Evolutionary conservation across 35 echinoderm and acorn worm genomes (phyloP).

Genomic region (Heliocidaris erythrogramma): DNA sequence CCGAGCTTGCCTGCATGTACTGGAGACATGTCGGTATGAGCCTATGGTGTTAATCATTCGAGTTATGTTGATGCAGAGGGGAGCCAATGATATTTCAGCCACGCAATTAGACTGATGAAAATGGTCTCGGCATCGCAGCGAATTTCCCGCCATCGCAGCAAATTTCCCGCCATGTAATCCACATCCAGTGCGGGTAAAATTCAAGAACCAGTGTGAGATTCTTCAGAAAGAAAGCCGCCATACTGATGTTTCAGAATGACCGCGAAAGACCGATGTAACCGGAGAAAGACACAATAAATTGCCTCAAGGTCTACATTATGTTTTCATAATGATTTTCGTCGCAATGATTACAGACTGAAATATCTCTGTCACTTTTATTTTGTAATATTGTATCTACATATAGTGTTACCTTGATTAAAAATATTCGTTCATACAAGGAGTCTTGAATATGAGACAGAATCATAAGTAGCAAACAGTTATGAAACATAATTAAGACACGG

Average conservation of each 20-base stretch:
- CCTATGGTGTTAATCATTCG: not conserved
- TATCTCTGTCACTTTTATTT: not conserved
- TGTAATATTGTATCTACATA: not conserved
- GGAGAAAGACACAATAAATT: not conserved
- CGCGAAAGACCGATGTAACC: not conserved
- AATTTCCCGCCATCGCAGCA: not conserved
- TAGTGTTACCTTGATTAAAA: not conserved
- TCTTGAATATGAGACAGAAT: not conserved
- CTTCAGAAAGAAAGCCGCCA: not conserved
- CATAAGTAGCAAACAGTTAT: no score
- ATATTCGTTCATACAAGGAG: not conserved
- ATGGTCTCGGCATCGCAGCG: not conserved
- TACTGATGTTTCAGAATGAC: not conserved
- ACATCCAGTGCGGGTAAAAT: not conserved
- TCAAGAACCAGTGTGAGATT: not conserved
- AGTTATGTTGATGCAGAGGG: not conserved
- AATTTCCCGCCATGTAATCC: not conserved
- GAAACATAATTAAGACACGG: no score
- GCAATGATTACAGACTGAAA: not conserved
- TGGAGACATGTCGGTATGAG: not conserved
- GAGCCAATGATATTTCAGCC: not conserved
- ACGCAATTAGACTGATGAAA: slow-evolving; percentile 17
- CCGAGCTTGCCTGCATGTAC: not conserved
- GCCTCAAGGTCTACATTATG: not conserved
- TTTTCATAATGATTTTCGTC: not conserved